Percentiles rank a stretch among this genome's conserved stretches.
Evolutionary conservation across 2,113 vertebrate species (phyloP).

Genomic region (Promerops cafer): DNA sequence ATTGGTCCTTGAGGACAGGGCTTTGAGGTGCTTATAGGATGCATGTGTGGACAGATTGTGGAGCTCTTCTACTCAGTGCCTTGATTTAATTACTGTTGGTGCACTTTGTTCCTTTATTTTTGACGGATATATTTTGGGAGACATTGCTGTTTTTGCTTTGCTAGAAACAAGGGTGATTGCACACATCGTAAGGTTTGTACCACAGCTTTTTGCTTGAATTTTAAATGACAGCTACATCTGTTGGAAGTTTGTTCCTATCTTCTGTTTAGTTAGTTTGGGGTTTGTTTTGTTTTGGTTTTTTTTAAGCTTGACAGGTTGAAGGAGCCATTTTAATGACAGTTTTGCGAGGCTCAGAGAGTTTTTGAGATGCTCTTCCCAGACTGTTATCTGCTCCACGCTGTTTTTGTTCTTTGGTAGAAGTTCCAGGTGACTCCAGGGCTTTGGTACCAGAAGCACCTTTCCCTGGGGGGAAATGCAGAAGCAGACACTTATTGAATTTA

Average conservation of each 20-base stretch:
- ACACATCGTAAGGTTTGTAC: not conserved
- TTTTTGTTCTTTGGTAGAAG: not conserved
- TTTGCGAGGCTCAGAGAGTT: not conserved
- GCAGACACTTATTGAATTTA: not conserved
- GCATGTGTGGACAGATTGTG: not conserved
- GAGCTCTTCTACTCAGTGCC: not conserved
- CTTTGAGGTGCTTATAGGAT: not conserved
- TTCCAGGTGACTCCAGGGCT: not conserved
- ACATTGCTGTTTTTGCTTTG: not conserved
- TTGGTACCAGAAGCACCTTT: not conserved
- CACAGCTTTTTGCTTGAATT: slow-evolving; percentile 21
- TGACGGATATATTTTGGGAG: not conserved
- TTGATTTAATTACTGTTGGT: not conserved
- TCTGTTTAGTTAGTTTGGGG: not conserved
- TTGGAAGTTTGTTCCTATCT: slow-evolving; percentile 35
- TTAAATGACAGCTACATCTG: slow-evolving; percentile 58
- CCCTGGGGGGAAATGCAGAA: not conserved
- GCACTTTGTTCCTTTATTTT: not conserved
- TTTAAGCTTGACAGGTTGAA: slow-evolving; percentile 15
- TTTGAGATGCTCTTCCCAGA: not conserved
- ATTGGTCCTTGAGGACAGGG: not conserved
- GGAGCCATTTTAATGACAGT: not conserved
- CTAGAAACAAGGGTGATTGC: slow-evolving; percentile 2
- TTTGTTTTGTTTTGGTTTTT: not conserved
- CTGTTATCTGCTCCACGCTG: not conserved